A percentile compares a stretch with the other conserved stretches of the same genome.
These are phyloP conservation scores for Cathartes aura DNA, from an alignment of 2,113 vertebrate genomes.

Conservation along the genomic window DNA sequence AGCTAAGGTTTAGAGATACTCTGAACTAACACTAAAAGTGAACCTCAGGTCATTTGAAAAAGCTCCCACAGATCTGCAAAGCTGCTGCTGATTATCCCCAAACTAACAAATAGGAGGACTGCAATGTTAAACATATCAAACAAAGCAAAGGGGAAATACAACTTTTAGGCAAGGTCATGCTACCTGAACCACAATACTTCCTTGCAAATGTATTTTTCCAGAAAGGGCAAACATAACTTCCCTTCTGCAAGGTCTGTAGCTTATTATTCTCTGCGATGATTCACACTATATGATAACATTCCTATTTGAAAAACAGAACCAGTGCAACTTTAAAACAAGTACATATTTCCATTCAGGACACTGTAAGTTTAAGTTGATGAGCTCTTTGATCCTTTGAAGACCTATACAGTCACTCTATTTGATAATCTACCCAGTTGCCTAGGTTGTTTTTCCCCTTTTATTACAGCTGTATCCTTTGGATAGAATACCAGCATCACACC, in stretches of 20 bases:
- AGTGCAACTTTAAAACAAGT: neutral
- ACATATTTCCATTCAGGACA: neutral
- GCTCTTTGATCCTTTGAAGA: neutral
- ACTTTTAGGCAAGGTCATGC: neutral
- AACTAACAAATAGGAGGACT: neutral
- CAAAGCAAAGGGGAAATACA: neutral
- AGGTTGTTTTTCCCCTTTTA: neutral
- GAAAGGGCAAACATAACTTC: neutral
- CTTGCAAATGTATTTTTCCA: neutral
- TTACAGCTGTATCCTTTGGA: neutral
- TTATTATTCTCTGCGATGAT: neutral
- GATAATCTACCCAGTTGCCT: neutral
- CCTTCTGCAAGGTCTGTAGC: neutral
- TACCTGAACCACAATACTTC: neutral
- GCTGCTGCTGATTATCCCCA: neutral
- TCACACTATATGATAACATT: neutral
- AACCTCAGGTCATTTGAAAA: neutral
- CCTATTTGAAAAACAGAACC: neutral
- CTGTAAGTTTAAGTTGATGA: neutral
- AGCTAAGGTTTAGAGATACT: neutral
- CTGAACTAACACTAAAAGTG: neutral
- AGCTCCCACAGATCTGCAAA: neutral
- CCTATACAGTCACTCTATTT: neutral
- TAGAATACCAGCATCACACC: neutral
- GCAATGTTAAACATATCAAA: neutral